Evolutionary conservation across 1,140 invertebrate genomes (phyloP).

Genomic region (Euglossa dilemma): DNA sequence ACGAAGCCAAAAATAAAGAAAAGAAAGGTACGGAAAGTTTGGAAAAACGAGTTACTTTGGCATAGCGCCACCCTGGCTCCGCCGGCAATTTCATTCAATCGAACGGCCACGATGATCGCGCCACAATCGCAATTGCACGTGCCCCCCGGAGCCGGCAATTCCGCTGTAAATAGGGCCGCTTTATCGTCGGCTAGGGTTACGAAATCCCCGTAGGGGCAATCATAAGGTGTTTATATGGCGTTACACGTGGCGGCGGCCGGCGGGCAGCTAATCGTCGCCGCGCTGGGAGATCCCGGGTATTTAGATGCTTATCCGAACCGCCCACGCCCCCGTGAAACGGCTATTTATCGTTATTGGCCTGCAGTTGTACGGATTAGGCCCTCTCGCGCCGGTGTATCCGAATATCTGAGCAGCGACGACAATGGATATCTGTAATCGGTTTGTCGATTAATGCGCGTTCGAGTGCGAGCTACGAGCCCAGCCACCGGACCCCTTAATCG

Average conservation of each 20-base stretch:
- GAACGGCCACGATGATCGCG: not conserved
- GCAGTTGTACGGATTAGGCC: conserved; percentile 41
- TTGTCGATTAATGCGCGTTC: conserved; percentile 19
- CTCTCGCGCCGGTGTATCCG: not conserved
- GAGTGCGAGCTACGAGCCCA: not conserved
- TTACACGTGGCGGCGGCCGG: conserved; percentile 37
- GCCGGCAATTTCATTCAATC: not conserved
- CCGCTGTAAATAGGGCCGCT: conserved; percentile 50
- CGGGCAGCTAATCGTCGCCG: conserved; percentile 51
- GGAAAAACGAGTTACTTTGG: not conserved
- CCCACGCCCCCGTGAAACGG: conserved; percentile 13
- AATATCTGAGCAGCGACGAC: conserved; percentile 23
- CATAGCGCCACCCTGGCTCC: not conserved
- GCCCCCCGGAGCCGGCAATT: not conserved
- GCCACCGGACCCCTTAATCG: not conserved
- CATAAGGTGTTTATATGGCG: conserved; percentile 69
- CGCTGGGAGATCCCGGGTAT: conserved; percentile 34
- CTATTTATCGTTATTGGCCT: conserved; percentile 43
- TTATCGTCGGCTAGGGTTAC: conserved; percentile 54
- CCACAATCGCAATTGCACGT: conserved; percentile 23
- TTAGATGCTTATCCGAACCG: conserved; percentile 54
- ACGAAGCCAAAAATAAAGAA: no score
- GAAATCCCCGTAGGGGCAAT: conserved; percentile 61
- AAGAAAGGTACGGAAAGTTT: no score
- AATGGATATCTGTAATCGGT: conserved; percentile 26